These are phyloP conservation scores for Drosophila kohkoa DNA, from an alignment of 1,140 invertebrate species.

Conservation along the genomic window DNA sequence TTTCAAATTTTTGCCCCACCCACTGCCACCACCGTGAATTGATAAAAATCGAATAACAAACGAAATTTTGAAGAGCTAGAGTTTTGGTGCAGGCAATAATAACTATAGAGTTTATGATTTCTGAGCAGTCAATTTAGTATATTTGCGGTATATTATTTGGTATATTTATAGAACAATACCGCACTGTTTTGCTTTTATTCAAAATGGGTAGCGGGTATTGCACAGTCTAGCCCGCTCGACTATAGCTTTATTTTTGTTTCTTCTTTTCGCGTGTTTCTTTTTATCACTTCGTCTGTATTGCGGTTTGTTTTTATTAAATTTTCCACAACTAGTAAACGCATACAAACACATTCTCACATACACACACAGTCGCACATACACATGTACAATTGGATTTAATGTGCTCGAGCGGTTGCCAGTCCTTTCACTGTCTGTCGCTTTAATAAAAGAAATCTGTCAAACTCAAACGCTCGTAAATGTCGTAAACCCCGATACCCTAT, in stretches of 20 bases:
- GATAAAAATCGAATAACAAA: too few relatives aligned
- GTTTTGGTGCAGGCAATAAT: too few relatives aligned
- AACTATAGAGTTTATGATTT: too few relatives aligned
- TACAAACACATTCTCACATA: background rate
- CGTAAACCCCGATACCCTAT: conserved; percentile 42
- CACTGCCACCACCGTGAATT: too few relatives aligned
- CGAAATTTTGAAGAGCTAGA: too few relatives aligned
- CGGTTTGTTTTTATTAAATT: conserved; percentile 76
- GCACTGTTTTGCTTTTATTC: too few relatives aligned
- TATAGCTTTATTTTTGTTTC: conserved; percentile 5
- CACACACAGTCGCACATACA: conserved; percentile 2
- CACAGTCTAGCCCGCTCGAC: too few relatives aligned
- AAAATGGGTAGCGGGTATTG: too few relatives aligned
- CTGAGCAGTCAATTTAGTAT: too few relatives aligned
- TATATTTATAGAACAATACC: too few relatives aligned
- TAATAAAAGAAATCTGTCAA: conserved; percentile 83
- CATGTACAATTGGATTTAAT: conserved; percentile 46
- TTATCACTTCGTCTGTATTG: conserved; percentile 39
- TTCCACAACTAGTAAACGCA: conserved; percentile 20
- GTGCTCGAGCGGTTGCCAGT: conserved; percentile 65
- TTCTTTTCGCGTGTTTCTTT: conserved; percentile 20
- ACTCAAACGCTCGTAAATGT: conserved; percentile 82
- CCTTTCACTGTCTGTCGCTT: conserved; percentile 69
- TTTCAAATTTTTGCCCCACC: too few relatives aligned
- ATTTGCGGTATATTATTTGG: too few relatives aligned